Evolutionary conservation across 2,888 invertebrate genomes (phyloP).

Genomic region (Heliconius ethilla): DNA sequence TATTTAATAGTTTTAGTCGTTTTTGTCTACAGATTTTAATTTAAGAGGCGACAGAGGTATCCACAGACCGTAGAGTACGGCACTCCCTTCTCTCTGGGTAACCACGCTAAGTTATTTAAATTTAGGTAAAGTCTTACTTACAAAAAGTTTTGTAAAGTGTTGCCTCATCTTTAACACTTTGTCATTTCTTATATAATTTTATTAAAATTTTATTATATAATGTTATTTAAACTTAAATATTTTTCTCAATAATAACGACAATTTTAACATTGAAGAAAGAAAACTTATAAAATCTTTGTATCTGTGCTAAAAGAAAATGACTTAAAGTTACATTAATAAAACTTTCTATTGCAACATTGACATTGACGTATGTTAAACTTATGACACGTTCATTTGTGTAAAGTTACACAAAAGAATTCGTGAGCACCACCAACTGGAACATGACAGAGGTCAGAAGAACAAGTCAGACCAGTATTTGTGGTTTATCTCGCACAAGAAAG

Average conservation of each 20-base stretch:
- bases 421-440: slow-evolving; percentile 59
- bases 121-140: not conserved
- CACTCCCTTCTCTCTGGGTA: too few relatives aligned
- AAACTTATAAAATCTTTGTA: not conserved
- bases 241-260: not conserved
- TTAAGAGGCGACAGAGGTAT: too few relatives aligned
- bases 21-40: not conserved
- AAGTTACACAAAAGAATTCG: slow-evolving; percentile 58
- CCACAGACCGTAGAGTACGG: too few relatives aligned
- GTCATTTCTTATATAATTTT: not conserved
- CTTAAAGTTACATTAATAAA: slow-evolving; percentile 31
- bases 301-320: not conserved
- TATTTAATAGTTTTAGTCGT: not conserved
- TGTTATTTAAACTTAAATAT: not conserved
- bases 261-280: too few relatives aligned
- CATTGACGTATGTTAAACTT: slow-evolving; percentile 56
- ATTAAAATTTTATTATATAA: not conserved
- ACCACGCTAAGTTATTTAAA: not conserved
- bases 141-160: not conserved
- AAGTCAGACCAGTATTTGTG: slow-evolving; percentile 62
- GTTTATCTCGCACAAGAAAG: slow-evolving; percentile 65
- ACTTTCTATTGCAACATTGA: slow-evolving; percentile 57
- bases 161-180: not conserved
- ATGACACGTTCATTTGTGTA: slow-evolving; percentile 55
- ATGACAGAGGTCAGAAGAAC: slow-evolving; percentile 66